Evolutionary conservation across 2,797 vertebrate species (phyloP), one percentile per base, ranked within the genome.

Genomic region (Tokudaia tokunoshimensis): DNA sequence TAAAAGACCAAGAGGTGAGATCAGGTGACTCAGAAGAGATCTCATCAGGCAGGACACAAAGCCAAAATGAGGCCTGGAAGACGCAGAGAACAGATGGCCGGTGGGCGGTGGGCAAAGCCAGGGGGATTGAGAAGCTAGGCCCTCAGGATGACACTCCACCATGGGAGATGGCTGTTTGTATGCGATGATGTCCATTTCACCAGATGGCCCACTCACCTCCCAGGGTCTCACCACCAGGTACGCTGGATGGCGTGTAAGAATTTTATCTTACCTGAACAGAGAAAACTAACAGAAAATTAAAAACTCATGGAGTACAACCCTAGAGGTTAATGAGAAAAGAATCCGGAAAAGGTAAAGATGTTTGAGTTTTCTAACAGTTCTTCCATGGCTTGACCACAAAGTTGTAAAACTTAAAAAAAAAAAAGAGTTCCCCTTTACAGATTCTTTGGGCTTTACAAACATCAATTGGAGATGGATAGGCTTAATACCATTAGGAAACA

Each of bases 141-240:
- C 80, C 94, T 90, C 55, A 65, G 86, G 70, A 88, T 26, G 70
- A 44, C 82, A 52, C 19, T 87, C 96, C 94, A 89, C 95, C 88
- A 70, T 52, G 85, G 89, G 94, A 97, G 93, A 94, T 17, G 70
- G 52, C 91, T 79, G 15, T 94, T 95, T 84, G 94, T 79, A 90
- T 78, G 70, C 57, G 86, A 78, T 44, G 57, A 92, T 59, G 52
- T 86, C 82, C 95, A 92, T 72, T 29, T 65, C 87, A 96, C 94
- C 98, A 98, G 97, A 97, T 98, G 98, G 97, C 80, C 95, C 37
- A 44, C 65, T 95, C 76, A 37, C 92, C 55, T 0, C 96, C 94
- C 84, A 57, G 61, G 50, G 83, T 91, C 88, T 89, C 92, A 47
- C 75, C 74, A 92, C 95, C 50, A 80, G 79, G 95, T 80, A 70